Percentiles rank a stretch among this genome's conserved stretches.
Evolutionary conservation across 1,140 invertebrate species (phyloP).

Genomic region (Lycorma delicatula): DNA sequence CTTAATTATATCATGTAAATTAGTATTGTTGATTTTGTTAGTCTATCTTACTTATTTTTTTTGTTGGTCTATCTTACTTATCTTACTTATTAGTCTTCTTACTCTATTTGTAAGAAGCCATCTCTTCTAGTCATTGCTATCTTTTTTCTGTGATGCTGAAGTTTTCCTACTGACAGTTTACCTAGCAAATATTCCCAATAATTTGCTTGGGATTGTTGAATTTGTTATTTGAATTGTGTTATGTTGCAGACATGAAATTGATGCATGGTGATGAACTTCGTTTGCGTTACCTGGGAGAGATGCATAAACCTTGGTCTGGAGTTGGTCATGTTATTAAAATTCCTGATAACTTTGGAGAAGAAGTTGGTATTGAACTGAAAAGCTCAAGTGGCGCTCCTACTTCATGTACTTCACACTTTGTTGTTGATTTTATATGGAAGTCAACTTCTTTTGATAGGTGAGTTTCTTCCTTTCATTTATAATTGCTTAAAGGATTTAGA

Average conservation of each 20-base stretch:
- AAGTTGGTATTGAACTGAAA: conserved; percentile 95
- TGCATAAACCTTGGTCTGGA: conserved; percentile 89
- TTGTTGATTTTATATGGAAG: conserved; percentile 99
- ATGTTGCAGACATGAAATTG: conserved; percentile 82
- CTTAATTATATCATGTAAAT: too few relatives aligned
- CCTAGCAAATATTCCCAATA: too few relatives aligned
- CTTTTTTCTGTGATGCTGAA: too few relatives aligned
- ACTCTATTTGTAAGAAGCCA: too few relatives aligned
- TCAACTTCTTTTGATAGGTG: conserved; percentile 96
- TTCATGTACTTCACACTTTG: conserved; percentile 91
- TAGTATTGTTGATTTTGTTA: too few relatives aligned
- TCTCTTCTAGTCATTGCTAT: too few relatives aligned
- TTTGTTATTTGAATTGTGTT: not conserved
- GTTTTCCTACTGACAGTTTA: too few relatives aligned
- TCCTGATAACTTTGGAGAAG: conserved; percentile 97
- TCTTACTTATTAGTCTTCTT: too few relatives aligned
- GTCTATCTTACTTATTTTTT: too few relatives aligned
- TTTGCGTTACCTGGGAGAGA: conserved; percentile 86
- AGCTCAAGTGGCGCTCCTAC: conserved; percentile 80
- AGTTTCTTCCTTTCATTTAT: conserved; percentile 16
- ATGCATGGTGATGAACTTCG: conserved; percentile 99
- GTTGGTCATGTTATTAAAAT: conserved; percentile 98
- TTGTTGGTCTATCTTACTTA: too few relatives aligned
- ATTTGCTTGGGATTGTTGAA: too few relatives aligned
- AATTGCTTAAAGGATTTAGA: too few relatives aligned